Evolutionary conservation across 1,140 invertebrate species (phyloP).

Genomic region (Drosophila sechellia): DNA sequence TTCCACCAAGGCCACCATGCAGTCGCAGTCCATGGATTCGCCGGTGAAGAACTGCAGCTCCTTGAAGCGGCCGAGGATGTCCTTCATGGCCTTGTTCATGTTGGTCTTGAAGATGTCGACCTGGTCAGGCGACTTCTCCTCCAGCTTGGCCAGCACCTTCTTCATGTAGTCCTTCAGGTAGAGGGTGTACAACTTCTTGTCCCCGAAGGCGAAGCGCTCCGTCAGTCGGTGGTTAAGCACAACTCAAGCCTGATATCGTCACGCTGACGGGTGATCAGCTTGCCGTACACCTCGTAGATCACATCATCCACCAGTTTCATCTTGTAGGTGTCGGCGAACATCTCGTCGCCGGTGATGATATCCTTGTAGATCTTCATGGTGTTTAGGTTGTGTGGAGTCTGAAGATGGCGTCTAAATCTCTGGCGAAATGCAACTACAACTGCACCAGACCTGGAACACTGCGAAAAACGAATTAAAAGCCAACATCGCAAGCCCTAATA

Average conservation of each 20-base stretch:
- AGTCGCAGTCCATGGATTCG: constrained; percentile 97
- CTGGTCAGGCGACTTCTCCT: constrained; percentile 92
- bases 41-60: constrained; percentile 98
- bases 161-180: constrained; percentile 99
- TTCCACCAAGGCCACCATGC: constrained; percentile 96
- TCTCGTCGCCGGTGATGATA: constrained; percentile 97
- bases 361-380: constrained; percentile 98
- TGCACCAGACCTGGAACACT: constrained; percentile 67
- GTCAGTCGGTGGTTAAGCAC: constrained; percentile 95
- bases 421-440: constrained; percentile 68
- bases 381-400: constrained; percentile 77
- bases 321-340: constrained; percentile 99
- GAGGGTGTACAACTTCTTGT: constrained; percentile 95
- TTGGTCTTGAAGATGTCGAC: constrained; percentile 95
- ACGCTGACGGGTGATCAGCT: constrained; percentile 90
- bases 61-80: constrained; percentile 95
- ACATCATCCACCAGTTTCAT: constrained; percentile 97
- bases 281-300: constrained; percentile 97
- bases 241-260: constrained; percentile 93
- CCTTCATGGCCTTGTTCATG: constrained; percentile 98
- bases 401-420: constrained; percentile 51
- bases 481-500: no score
- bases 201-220: constrained; percentile 93
- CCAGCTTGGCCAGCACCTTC: constrained; percentile 93
- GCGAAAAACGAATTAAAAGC: no score